Conservation (phyloP, 2,113 vertebrate genomes). For the Indicator indicator region DNA sequence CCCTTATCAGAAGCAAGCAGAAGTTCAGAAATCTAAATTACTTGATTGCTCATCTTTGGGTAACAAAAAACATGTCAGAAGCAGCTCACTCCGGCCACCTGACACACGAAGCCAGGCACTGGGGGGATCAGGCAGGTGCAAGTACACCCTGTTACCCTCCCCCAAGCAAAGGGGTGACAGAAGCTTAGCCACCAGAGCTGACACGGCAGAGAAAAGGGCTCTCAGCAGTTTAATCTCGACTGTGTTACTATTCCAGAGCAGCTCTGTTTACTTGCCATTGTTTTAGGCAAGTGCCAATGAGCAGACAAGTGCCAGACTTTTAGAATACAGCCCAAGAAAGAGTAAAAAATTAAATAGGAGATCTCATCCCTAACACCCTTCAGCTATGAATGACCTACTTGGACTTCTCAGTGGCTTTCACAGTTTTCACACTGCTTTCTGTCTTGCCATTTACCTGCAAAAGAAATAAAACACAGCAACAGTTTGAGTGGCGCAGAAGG, state of each 20-base stretch:
- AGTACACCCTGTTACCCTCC: not conserved
- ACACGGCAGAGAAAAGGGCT: not conserved
- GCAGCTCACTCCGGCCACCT: not conserved
- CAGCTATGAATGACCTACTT: slow-evolving; percentile 37
- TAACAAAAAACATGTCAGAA: not conserved
- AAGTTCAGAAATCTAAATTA: not conserved
- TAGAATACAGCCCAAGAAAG: not conserved
- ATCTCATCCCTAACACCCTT: slow-evolving; percentile 16
- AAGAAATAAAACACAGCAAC: not conserved
- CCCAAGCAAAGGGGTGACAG: not conserved
- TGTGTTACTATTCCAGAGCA: slow-evolving; percentile 22
- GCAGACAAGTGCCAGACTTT: not conserved
- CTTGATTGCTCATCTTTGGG: slow-evolving; percentile 22
- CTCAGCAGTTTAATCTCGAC: slow-evolving; percentile 16
- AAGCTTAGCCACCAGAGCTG: not conserved
- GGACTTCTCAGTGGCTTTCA: slow-evolving; percentile 5
- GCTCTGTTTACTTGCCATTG: slow-evolving; percentile 21
- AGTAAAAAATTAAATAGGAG: slow-evolving; percentile 26
- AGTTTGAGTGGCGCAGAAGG: not conserved
- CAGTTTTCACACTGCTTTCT: not conserved
- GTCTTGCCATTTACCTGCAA: slow-evolving; percentile 33
- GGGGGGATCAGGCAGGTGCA: not conserved
- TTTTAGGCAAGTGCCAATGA: slow-evolving; percentile 13
- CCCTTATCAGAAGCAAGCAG: not conserved
- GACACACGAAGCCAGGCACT: not conserved